phyloP scores from a whole-genome alignment of 2,113 vertebrate species.

The Saccopteryx bilineata region DNA sequence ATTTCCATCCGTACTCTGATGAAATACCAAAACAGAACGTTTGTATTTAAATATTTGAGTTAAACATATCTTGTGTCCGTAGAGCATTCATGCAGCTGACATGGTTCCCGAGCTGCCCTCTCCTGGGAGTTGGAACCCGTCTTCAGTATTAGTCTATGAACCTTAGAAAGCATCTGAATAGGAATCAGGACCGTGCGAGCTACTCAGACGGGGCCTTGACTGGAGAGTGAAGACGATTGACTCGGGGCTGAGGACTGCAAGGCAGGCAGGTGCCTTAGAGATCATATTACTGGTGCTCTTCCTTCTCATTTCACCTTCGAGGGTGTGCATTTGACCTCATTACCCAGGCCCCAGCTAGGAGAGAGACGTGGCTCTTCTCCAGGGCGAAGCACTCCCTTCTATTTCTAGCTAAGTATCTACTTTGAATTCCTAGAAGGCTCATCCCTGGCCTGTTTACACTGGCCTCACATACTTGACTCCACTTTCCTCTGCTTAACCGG shows the following conservation, averaged over 20 bases:
- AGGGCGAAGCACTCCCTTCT: rapidly evolving
- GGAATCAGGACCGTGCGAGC: conserved; percentile 20
- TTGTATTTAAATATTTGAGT: conserved; percentile 82
- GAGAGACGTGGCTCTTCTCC: rapidly evolving
- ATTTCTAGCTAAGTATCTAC: neutral
- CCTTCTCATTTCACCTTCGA: rapidly evolving
- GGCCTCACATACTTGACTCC: neutral
- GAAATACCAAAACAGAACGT: conserved; percentile 60
- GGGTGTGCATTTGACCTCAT: neutral
- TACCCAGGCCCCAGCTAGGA: rapidly evolving
- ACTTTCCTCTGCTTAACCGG: neutral
- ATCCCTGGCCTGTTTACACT: neutral
- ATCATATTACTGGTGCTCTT: rapidly evolving
- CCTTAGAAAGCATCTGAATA: conserved; percentile 68
- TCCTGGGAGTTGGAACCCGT: conserved; percentile 69
- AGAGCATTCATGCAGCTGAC: conserved; percentile 78
- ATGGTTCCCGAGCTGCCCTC: conserved; percentile 62
- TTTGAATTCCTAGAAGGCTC: neutral
- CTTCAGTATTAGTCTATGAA: conserved; percentile 74
- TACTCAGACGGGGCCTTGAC: neutral
- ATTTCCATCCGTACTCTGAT: neutral
- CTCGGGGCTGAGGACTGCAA: rapidly evolving
- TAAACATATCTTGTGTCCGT: conserved; percentile 78
- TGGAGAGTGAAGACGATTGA: neutral
- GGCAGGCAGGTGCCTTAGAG: neutral